These are phyloP conservation scores for Agriopis leucophaearia DNA, from an alignment of 2,888 invertebrate species.

Conservation along the genomic window DNA sequence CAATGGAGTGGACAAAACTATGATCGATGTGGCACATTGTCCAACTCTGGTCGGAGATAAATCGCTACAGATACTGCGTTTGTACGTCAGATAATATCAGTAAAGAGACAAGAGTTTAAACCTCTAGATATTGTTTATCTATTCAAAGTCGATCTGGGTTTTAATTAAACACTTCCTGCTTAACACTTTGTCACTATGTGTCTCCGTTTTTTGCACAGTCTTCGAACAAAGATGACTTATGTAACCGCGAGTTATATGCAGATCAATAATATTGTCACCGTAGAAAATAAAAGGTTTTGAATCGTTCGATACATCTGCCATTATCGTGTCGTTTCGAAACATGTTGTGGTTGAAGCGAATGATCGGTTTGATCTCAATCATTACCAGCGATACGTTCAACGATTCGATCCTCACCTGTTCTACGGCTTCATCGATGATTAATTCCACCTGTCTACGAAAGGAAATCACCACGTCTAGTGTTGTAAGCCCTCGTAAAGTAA, in stretches of 20 bases:
- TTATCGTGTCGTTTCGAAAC: conserved; percentile 81
- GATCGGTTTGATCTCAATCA: conserved; percentile 78
- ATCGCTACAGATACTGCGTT: conserved; percentile 69
- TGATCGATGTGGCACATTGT: conserved; percentile 74
- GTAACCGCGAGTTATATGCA: conserved; percentile 62
- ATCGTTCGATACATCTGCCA: conserved; percentile 57
- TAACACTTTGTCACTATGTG: conserved; percentile 22
- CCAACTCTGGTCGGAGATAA: conserved; percentile 68
- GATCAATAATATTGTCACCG: conserved; percentile 63
- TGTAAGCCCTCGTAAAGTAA: conserved; percentile 65
- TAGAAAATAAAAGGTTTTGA: conserved; percentile 70
- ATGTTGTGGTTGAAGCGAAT: conserved; percentile 78
- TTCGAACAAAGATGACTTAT: conserved; percentile 43
- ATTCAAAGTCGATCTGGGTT: conserved; percentile 43
- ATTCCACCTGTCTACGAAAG: conserved; percentile 61
- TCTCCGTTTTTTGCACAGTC: conserved; percentile 14
- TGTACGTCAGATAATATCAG: conserved; percentile 67
- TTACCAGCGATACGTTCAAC: conserved; percentile 62
- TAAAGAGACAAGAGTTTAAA: conserved; percentile 68
- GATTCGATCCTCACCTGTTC: conserved; percentile 52
- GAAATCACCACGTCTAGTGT: conserved; percentile 53
- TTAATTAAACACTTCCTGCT: conserved; percentile 54
- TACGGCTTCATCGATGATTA: conserved; percentile 68
- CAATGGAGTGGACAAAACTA: conserved; percentile 76
- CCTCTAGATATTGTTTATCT: conserved; percentile 58